Conservation (phyloP, 1,140 invertebrate genomes). For the Lepidotrigona ventralis region DNA sequence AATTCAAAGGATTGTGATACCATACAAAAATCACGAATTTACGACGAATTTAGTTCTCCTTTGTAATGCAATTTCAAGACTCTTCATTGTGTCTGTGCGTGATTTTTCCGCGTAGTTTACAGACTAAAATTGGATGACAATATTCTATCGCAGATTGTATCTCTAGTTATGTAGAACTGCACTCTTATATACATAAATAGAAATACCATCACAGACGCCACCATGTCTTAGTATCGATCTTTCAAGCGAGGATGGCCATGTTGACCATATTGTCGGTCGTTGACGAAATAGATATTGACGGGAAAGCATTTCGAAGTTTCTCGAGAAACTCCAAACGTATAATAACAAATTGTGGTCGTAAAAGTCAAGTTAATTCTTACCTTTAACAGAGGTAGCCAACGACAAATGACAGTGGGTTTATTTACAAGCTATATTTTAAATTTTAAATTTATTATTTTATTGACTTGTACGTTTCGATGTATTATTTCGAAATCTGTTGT, state of each 20-base stretch:
- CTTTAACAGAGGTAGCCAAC: too few relatives aligned
- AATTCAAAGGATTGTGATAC: background rate
- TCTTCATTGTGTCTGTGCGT: background rate
- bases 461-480: too few relatives aligned
- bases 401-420: too few relatives aligned
- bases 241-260: slow-evolving; percentile 63
- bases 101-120: background rate
- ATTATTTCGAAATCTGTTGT: too few relatives aligned
- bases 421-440: too few relatives aligned
- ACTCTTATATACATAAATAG: slow-evolving; percentile 68
- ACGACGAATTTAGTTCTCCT: background rate
- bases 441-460: too few relatives aligned
- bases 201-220: slow-evolving; percentile 33
- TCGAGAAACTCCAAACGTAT: background rate
- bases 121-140: slow-evolving; percentile 44
- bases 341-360: slow-evolving; percentile 10
- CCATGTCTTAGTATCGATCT: slow-evolving; percentile 69
- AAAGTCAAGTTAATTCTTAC: slow-evolving; percentile 20
- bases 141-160: slow-evolving; percentile 61
- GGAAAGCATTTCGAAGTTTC: slow-evolving; percentile 44
- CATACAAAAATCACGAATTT: background rate
- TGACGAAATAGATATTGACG: slow-evolving; percentile 26
- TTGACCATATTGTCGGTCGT: slow-evolving; percentile 54
- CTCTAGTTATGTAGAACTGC: slow-evolving; percentile 56
- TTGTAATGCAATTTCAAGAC: background rate